Conservation (phyloP, 23 tunicate genomes). For the Aplidium turbinatum region DNA sequence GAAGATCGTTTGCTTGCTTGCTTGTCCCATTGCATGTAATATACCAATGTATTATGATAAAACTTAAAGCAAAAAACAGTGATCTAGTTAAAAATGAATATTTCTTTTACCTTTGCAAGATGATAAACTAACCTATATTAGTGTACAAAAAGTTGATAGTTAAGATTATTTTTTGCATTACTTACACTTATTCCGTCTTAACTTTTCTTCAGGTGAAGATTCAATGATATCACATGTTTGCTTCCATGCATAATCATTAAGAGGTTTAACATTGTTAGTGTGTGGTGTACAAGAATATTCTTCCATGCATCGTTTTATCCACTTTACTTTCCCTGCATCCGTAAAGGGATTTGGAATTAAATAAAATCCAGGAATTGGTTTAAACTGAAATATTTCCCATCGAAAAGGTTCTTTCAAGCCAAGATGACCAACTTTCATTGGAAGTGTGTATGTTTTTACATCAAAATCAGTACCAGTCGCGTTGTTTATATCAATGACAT, state of each 20-base stretch:
- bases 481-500: slow-evolving; percentile 69
- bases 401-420: slow-evolving; percentile 27
- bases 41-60: too few species aligned
- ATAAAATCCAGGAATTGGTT: slow-evolving; percentile 67
- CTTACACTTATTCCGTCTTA: too few species aligned
- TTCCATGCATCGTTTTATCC: slow-evolving; percentile 55
- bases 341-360: slow-evolving; percentile 70
- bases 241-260: slow-evolving; percentile 46
- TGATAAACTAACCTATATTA: too few species aligned
- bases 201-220: slow-evolving; percentile 3
- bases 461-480: background rate
- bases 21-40: too few species aligned
- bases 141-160: background rate
- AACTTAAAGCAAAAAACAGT: too few species aligned
- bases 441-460: too few species aligned
- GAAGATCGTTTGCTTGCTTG: too few species aligned
- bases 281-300: slow-evolving; percentile 39
- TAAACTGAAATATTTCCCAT: slow-evolving; percentile 37
- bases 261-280: slow-evolving; percentile 44
- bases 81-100: too few species aligned
- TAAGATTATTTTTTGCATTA: too few species aligned
- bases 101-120: too few species aligned
- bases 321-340: slow-evolving; percentile 28
- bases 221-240: slow-evolving; percentile 22
- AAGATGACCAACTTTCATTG: background rate